Base-by-base conservation (phyloP, 2,888 invertebrate genomes). In the Orthonevra nobilis region DNA sequence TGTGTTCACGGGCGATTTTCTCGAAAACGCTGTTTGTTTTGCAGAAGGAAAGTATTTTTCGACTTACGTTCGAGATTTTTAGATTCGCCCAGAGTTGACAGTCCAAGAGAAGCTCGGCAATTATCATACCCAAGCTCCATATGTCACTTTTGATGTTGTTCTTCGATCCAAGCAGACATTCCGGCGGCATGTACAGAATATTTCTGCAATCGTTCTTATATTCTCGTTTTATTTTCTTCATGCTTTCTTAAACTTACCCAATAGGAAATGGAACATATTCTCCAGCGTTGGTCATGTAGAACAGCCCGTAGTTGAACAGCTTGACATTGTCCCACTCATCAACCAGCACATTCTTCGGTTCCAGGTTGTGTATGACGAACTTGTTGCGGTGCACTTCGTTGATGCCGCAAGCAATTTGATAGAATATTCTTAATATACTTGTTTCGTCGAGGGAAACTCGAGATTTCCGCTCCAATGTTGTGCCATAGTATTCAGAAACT, bases 111-210 rank as follows among this genome's bases (percentile, higher is more conserved):
- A 96, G 88, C 89, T 98, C 97, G 0, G 95, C 90, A 26, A 98
- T 87, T 70, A 98, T 92, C 69, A 99, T 93, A n/a, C 97, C 99
- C 72, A 97, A 89, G 0, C 97, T 94, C 99, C 99, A 99, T 20
- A 97, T 91, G 89, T 99, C 99, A 12, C 94, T 93, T 87, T 96
- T 94, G 0, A 93, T 92, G 48, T 95, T 94, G 54, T 92, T 91
- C 19, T 92, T 92, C 54, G 85, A 82, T 0, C 91, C 91, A 2
- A 95, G 85, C 83, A 95, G 92, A 30, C 94, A 92, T 89, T 97
- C 96, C 0, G 96, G 96, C 15, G 96, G 93, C 79, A 94, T 91
- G 85, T 96, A 96, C 82, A 92, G 92, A 54, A 95, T 92, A 83
- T 93, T 91, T 4, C 95, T 95, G 84, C 2, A 46, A 40, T n/a